These are phyloP conservation scores for Cotesia chilonis DNA, from an alignment of 1,140 invertebrate genomes.

Conservation along the genomic window DNA sequence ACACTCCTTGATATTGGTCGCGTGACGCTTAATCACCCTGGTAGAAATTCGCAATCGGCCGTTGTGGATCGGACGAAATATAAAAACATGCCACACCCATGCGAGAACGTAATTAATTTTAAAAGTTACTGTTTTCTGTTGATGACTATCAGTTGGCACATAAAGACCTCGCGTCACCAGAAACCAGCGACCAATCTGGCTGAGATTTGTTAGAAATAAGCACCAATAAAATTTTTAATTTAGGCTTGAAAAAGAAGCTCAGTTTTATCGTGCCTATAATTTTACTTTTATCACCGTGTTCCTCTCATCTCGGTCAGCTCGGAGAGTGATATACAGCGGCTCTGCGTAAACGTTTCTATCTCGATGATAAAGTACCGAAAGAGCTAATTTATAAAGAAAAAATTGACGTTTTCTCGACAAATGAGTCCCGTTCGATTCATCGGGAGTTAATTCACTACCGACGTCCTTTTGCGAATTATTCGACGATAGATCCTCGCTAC, in stretches of 20 bases:
- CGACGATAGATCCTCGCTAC: too few relatives aligned
- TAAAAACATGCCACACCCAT: neutral
- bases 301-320: neutral
- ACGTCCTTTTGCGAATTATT: too few relatives aligned
- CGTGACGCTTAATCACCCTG: conserved; percentile 13
- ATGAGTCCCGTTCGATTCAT: conserved; percentile 21
- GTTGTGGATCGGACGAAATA: neutral
- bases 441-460: conserved; percentile 20
- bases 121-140: neutral
- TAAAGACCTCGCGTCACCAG: neutral
- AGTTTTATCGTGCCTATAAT: conserved; percentile 4
- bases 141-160: conserved; percentile 1
- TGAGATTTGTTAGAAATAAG: too few relatives aligned
- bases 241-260: too few relatives aligned
- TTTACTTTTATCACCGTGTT: conserved; percentile 28
- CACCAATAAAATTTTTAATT: too few relatives aligned
- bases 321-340: too few relatives aligned
- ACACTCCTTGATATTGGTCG: neutral
- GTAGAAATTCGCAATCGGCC: neutral
- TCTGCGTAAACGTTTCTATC: neutral
- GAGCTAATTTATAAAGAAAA: conserved; percentile 38
- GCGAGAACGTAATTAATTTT: conserved; percentile 23
- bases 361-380: conserved; percentile 33
- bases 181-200: too few relatives aligned
- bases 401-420: conserved; percentile 37